Conservation (phyloP, 1,140 invertebrate genomes). For the Hylyphantes graminicola region DNA sequence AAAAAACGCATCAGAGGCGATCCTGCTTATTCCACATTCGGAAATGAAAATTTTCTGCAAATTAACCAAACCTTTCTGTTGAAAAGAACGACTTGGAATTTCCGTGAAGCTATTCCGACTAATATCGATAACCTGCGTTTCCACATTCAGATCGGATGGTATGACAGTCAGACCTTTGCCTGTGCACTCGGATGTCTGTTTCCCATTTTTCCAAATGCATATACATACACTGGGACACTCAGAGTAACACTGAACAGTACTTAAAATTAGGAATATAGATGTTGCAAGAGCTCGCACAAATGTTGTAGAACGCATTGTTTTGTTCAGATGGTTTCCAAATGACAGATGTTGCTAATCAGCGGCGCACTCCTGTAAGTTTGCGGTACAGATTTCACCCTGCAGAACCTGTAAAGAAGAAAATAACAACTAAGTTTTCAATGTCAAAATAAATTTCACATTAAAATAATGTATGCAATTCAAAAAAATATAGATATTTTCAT, state of each 20-base stretch:
- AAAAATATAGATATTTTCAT: too few relatives aligned
- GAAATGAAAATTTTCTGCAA: constrained; percentile 86
- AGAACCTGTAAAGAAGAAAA: too few relatives aligned
- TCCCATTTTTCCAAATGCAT: constrained; percentile 93
- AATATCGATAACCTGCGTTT: constrained; percentile 89
- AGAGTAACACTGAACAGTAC: constrained; percentile 5
- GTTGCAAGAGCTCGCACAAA: constrained; percentile 10
- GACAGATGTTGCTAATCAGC: background rate
- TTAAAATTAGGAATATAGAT: background rate
- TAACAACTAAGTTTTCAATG: too few relatives aligned
- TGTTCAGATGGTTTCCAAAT: background rate
- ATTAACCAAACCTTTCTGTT: constrained; percentile 82
- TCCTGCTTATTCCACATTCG: constrained; percentile 83
- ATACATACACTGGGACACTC: constrained; percentile 71
- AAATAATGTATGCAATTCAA: too few relatives aligned
- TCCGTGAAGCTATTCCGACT: constrained; percentile 87
- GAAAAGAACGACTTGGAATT: constrained; percentile 83
- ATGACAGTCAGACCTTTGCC: constrained; percentile 83
- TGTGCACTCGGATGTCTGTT: constrained; percentile 88
- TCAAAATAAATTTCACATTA: too few relatives aligned
- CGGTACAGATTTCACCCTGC: too few relatives aligned
- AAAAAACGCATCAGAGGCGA: constrained; percentile 74
- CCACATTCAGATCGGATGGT: constrained; percentile 83
- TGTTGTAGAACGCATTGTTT: constrained; percentile 10
- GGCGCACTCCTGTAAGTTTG: background rate